Evolutionary conservation across 2,113 vertebrate genomes (phyloP).

Genomic region (Psilopsiagon aurifrons): DNA sequence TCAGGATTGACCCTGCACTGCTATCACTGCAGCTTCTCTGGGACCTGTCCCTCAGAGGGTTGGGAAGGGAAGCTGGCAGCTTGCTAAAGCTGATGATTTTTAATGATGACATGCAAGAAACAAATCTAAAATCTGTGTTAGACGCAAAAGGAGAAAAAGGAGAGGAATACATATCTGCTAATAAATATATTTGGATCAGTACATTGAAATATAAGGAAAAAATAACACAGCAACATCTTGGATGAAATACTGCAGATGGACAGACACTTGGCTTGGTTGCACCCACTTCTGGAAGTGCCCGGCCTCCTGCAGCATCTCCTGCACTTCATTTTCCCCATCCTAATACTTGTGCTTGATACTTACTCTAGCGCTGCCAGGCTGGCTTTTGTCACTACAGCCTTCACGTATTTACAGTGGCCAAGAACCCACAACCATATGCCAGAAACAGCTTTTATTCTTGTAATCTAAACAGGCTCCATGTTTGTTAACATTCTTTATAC

Average conservation of each 20-base stretch:
- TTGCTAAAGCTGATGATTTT: neutral
- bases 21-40: neutral
- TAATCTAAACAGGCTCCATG: slow-evolving; percentile 3
- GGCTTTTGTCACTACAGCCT: neutral
- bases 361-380: neutral
- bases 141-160: neutral
- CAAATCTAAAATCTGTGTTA: neutral
- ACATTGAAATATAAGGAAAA: neutral
- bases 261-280: neutral
- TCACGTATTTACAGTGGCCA: neutral
- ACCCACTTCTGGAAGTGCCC: neutral
- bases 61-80: neutral
- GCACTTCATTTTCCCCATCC: neutral
- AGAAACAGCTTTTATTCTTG: slow-evolving; percentile 29
- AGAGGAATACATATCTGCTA: neutral
- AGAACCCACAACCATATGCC: neutral
- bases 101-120: neutral
- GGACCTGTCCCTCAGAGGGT: neutral
- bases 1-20: rapidly evolving
- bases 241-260: neutral
- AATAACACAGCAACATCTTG: neutral
- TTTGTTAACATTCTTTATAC: slow-evolving; percentile 22
- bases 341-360: neutral
- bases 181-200: neutral
- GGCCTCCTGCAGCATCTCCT: neutral